Evolutionary conservation across 2,113 vertebrate genomes (phyloP).

Genomic region (Petromus typicus): DNA sequence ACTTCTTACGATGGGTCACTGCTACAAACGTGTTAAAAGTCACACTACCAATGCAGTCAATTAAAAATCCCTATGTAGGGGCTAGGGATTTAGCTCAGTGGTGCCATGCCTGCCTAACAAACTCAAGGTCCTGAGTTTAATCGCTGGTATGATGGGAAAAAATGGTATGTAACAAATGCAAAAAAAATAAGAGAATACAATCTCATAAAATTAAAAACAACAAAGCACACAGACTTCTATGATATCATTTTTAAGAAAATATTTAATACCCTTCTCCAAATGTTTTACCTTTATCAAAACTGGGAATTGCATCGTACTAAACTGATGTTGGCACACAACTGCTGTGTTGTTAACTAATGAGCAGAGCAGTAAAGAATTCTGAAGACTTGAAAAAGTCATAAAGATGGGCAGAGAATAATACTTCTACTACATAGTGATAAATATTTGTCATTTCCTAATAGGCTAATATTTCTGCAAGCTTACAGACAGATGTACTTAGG

Average conservation of each 20-base stretch:
- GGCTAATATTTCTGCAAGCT: neutral
- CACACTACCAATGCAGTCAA: neutral
- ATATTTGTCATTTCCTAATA: slow-evolving; percentile 17
- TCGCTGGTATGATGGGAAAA: too few relatives aligned
- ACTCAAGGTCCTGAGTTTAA: too few relatives aligned
- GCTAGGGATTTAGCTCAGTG: too few relatives aligned
- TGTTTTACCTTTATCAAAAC: neutral
- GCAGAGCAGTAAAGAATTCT: neutral
- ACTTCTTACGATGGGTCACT: neutral
- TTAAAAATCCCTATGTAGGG: neutral
- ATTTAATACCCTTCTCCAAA: neutral
- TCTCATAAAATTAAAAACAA: neutral
- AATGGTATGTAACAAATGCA: neutral
- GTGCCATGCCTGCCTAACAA: too few relatives aligned
- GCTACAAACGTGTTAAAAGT: neutral
- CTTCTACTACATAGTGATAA: neutral
- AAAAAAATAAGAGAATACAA: neutral
- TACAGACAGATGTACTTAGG: neutral
- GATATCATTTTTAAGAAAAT: neutral
- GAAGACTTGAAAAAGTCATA: slow-evolving; percentile 31
- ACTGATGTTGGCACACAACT: neutral
- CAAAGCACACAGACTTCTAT: neutral
- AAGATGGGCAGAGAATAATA: neutral
- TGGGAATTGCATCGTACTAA: neutral
- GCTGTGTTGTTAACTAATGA: neutral